phyloP scores from a whole-genome alignment of 2,113 vertebrate genomes.

The Furnarius figulus region DNA sequence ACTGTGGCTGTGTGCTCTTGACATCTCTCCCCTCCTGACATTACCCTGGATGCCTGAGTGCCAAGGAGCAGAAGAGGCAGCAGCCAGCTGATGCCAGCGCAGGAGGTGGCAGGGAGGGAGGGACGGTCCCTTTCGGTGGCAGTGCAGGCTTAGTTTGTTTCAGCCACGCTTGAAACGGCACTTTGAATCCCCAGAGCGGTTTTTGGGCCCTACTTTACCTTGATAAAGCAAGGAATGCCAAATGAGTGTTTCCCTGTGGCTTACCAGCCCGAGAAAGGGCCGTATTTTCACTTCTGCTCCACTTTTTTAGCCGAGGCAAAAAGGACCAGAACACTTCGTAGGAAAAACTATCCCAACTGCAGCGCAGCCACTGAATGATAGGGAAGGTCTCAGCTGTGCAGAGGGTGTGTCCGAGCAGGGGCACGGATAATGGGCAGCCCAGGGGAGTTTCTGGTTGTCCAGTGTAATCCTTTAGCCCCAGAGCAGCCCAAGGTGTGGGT shows the following conservation, averaged over 20 bases:
- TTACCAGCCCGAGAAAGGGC: background rate
- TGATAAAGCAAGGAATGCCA: background rate
- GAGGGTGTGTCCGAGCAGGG: background rate
- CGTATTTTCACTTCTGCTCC: background rate
- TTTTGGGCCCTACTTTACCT: background rate
- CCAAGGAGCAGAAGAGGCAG: background rate
- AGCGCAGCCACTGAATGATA: background rate
- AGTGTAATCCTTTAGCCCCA: background rate
- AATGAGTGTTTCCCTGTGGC: background rate
- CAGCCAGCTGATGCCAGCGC: background rate
- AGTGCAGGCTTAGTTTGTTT: conserved; percentile 8
- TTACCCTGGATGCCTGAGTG: background rate
- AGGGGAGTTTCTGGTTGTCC: background rate
- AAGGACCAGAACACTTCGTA: background rate
- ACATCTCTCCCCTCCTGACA: background rate
- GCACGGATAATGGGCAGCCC: background rate
- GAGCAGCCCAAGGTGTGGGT: background rate
- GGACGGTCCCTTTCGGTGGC: conserved; percentile 37
- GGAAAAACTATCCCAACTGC: background rate
- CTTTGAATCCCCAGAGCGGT: background rate
- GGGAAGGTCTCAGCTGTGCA: background rate
- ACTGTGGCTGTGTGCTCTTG: background rate
- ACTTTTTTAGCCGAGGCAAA: background rate
- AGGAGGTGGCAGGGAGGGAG: background rate
- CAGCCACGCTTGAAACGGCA: background rate